Conservation (phyloP, 2,113 vertebrate species). For the Paedocypris sp. region DNA sequence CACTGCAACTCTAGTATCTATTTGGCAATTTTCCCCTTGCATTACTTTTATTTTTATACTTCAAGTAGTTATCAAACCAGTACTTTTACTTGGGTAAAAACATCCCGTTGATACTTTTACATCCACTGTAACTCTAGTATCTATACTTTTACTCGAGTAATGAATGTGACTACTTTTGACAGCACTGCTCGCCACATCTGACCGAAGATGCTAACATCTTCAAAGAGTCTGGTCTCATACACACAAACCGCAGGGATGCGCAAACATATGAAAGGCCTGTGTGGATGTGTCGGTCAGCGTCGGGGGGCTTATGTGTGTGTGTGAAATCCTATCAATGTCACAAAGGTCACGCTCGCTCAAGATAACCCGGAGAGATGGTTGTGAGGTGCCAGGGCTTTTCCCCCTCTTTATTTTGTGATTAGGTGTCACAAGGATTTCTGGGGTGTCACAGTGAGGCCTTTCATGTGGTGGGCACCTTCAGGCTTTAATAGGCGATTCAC, state of each 20-base stretch:
- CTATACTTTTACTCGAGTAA: no score
- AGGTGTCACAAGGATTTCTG: slow-evolving; percentile 64
- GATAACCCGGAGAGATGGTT: slow-evolving; percentile 56
- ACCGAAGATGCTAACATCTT: slow-evolving; percentile 39
- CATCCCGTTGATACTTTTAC: no score
- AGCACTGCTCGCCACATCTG: no score
- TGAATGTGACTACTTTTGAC: no score
- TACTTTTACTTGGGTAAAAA: no score
- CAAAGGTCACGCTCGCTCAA: slow-evolving; percentile 61
- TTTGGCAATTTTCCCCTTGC: no score
- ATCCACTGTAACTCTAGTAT: no score
- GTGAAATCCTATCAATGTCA: slow-evolving; percentile 65
- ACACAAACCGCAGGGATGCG: slow-evolving; percentile 11
- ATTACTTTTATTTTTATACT: no score
- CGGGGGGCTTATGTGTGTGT: slow-evolving; percentile 20
- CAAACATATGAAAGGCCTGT: slow-evolving; percentile 26
- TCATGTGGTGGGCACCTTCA: slow-evolving; percentile 56
- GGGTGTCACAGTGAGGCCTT: slow-evolving; percentile 57
- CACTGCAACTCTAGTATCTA: no score
- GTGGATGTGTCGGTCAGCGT: slow-evolving; percentile 10
- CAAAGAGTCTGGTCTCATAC: slow-evolving; percentile 29
- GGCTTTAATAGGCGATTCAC: slow-evolving; percentile 40
- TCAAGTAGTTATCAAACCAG: no score
- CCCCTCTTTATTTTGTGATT: slow-evolving; percentile 54
- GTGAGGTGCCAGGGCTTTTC: slow-evolving; percentile 44